Conservation (phyloP, 2,888 invertebrate species). For the Drosophila fulvimacula region DNA sequence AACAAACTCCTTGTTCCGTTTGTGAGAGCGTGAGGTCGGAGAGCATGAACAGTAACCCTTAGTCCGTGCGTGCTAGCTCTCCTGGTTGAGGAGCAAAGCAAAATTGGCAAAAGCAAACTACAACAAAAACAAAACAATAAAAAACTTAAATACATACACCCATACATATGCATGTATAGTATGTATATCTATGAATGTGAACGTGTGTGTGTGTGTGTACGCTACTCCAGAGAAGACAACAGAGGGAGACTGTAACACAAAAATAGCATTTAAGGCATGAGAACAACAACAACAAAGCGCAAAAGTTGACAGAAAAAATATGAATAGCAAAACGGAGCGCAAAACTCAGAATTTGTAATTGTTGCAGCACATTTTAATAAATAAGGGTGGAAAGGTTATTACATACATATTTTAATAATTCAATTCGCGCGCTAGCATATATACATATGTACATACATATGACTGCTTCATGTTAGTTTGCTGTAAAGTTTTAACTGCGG, state of each 20-base stretch:
- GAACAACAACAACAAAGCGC: conserved; percentile 44
- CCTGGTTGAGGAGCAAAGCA: conserved; percentile 26
- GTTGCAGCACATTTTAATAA: conserved; percentile 51
- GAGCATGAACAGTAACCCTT: conserved; percentile 22
- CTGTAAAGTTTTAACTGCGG: not conserved
- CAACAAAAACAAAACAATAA: conserved; percentile 56
- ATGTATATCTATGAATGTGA: not conserved
- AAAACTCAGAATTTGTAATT: conserved; percentile 39
- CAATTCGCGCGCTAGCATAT: not conserved
- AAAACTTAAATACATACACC: conserved; percentile 27
- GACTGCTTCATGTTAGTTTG: not conserved
- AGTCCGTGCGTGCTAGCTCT: conserved; percentile 24
- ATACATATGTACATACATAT: not conserved
- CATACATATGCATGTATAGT: not conserved
- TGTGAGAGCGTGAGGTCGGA: conserved; percentile 7
- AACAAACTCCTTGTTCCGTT: conserved; percentile 32
- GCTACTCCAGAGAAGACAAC: conserved; percentile 37
- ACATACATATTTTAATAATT: conserved; percentile 1
- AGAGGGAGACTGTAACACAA: conserved; percentile 56
- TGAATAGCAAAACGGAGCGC: conserved; percentile 12
- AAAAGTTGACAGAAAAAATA: conserved; percentile 44
- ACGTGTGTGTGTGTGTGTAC: not conserved
- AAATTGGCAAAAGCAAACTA: conserved; percentile 59
- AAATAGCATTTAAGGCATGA: conserved; percentile 57
- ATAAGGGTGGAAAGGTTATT: conserved; percentile 56